Evolutionary conservation across 2,888 invertebrate species (phyloP).

Genomic region (Dynastes hyllus): DNA sequence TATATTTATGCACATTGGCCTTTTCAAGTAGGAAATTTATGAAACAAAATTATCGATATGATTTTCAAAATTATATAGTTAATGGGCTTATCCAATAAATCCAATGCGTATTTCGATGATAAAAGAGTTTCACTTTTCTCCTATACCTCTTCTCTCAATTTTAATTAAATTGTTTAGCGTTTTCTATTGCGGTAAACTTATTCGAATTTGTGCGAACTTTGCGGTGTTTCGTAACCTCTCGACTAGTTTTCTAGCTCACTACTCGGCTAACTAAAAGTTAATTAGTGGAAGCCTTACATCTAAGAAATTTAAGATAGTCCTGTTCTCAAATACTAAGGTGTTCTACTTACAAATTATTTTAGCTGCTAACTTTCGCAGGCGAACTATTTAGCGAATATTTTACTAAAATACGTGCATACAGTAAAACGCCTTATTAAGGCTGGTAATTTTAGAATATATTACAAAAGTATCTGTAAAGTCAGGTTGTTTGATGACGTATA

Average conservation of each 20-base stretch:
- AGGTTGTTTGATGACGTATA: no score
- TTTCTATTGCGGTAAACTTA: not conserved
- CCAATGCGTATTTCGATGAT: not conserved
- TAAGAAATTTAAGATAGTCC: conserved; percentile 28
- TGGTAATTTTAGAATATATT: no score
- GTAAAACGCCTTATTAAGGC: no score
- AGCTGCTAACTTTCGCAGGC: no score
- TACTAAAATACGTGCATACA: no score
- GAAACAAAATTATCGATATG: conserved; percentile 36
- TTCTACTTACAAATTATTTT: not conserved
- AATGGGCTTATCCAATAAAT: not conserved
- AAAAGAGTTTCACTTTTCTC: not conserved
- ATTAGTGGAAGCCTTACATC: conserved; percentile 18
- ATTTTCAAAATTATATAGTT: not conserved
- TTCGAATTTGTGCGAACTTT: conserved; percentile 2
- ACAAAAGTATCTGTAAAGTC: no score
- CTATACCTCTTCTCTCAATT: no score
- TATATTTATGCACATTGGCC: conserved; percentile 48
- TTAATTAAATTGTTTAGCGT: conserved; percentile 3
- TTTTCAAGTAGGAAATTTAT: conserved; percentile 46
- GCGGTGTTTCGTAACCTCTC: not conserved
- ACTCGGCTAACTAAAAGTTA: conserved; percentile 25
- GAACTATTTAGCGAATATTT: no score
- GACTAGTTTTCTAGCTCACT: conserved; percentile 9
- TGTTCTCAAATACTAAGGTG: conserved; percentile 6